Percentiles rank a stretch among this genome's conserved stretches.
Evolutionary conservation across 92 coral and sea anemone genomes (phyloP).

Genomic region (Plumapathes pennacea): DNA sequence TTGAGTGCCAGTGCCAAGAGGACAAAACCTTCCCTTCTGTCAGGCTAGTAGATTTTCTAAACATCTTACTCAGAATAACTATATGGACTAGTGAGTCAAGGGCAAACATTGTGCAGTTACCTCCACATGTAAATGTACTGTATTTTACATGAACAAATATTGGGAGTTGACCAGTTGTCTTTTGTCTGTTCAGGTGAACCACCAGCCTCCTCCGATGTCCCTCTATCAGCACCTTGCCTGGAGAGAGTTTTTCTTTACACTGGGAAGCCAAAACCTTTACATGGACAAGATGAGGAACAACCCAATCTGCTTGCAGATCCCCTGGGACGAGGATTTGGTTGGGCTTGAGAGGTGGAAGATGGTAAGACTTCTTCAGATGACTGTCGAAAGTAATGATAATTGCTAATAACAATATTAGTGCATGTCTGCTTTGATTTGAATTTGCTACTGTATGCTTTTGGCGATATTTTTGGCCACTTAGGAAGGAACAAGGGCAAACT

Average conservation of each 20-base stretch:
- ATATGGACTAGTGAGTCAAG: too few species aligned
- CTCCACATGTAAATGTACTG: too few species aligned
- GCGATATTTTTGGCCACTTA: background rate
- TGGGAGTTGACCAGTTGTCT: too few species aligned
- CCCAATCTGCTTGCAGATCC: slow-evolving; percentile 70
- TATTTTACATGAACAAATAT: background rate
- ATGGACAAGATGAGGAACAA: slow-evolving; percentile 71
- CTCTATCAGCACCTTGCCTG: slow-evolving; percentile 83
- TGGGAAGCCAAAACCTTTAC: slow-evolving; percentile 73
- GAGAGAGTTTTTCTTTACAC: slow-evolving; percentile 86
- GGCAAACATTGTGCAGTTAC: too few species aligned
- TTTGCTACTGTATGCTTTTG: background rate
- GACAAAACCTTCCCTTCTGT: too few species aligned
- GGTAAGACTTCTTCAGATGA: too few species aligned
- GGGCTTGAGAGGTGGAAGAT: slow-evolving; percentile 65
- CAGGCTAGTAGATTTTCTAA: too few species aligned
- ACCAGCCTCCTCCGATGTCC: slow-evolving; percentile 83
- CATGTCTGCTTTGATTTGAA: too few species aligned
- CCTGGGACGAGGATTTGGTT: slow-evolving; percentile 71
- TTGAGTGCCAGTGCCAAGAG: background rate
- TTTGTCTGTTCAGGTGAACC: slow-evolving; percentile 46
- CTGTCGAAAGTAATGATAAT: too few species aligned
- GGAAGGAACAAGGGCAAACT: too few species aligned
- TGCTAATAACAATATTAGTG: too few species aligned
- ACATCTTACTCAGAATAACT: too few species aligned